Evolutionary conservation across 2,888 invertebrate genomes (phyloP).

Genomic region (Meiosimyza decipiens): DNA sequence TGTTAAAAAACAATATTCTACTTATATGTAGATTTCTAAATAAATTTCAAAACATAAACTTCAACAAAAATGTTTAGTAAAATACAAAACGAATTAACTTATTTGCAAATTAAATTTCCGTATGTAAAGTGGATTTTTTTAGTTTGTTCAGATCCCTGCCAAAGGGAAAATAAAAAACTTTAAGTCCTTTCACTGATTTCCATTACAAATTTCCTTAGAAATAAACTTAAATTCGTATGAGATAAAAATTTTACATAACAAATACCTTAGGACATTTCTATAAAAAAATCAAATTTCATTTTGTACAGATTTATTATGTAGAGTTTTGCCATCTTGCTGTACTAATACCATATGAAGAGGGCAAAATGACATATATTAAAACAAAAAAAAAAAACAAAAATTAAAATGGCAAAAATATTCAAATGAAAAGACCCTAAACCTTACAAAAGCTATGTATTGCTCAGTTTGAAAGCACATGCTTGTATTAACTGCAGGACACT

Average conservation of each 20-base stretch:
- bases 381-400: not conserved
- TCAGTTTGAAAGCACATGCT: not conserved
- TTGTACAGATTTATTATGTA: not conserved
- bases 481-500: not conserved
- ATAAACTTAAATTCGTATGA: too few species aligned
- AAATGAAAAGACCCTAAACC: not conserved
- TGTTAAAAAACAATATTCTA: not conserved
- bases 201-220: too few species aligned
- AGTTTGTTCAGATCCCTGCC: constrained; percentile 36
- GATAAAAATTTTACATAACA: too few species aligned
- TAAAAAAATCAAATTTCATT: not conserved
- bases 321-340: not conserved
- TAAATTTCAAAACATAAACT: not conserved
- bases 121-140: constrained; percentile 47
- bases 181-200: too few species aligned
- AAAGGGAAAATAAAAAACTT: not conserved
- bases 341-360: constrained; percentile 4
- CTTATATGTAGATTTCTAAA: not conserved
- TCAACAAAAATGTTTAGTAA: not conserved
- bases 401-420: not conserved
- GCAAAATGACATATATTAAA: not conserved
- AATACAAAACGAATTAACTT: constrained; percentile 45
- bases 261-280: too few species aligned
- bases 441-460: too few species aligned
- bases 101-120: constrained; percentile 50